Conservation (phyloP, 2,888 invertebrate genomes). For the Melinopterus prodromus region DNA sequence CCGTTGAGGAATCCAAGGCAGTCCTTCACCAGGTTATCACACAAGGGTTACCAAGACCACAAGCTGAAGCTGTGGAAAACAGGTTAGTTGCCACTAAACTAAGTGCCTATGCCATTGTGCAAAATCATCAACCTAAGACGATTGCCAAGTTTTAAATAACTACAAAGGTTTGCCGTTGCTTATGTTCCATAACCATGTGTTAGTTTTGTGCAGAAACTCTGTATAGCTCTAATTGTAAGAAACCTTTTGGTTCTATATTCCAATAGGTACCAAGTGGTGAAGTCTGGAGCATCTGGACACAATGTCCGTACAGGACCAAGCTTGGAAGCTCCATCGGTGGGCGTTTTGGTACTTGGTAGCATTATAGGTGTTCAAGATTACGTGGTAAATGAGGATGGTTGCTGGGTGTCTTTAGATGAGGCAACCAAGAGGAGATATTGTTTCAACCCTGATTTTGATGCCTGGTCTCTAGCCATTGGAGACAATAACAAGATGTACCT, state of each 20-base stretch:
- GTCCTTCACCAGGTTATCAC: constrained; percentile 65
- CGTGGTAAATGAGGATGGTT: constrained; percentile 70
- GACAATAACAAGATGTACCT: constrained; percentile 72
- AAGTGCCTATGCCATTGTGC: neutral
- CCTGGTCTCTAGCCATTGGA: constrained; percentile 75
- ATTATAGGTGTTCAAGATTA: constrained; percentile 70
- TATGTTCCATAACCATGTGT: no score
- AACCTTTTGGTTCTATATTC: constrained; percentile 10
- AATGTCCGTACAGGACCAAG: constrained; percentile 75
- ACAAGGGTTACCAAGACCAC: constrained; percentile 62
- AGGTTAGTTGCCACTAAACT: neutral
- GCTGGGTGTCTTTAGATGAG: constrained; percentile 72
- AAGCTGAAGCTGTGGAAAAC: constrained; percentile 61
- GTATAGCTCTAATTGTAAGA: neutral
- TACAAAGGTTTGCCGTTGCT: no score
- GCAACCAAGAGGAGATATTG: constrained; percentile 71
- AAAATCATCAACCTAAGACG: constrained; percentile 1
- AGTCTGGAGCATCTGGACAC: constrained; percentile 80
- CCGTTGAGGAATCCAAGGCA: constrained; percentile 75
- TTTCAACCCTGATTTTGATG: constrained; percentile 72
- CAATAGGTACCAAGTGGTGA: constrained; percentile 69
- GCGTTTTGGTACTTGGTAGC: constrained; percentile 72
- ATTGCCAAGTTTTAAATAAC: neutral
- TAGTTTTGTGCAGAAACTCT: no score
- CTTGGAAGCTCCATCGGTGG: constrained; percentile 74